A percentile compares a stretch with the other conserved stretches of the same genome.
Conservation (phyloP, 2,888 invertebrate genomes). For the Polydrusus pterygomalis region DNA sequence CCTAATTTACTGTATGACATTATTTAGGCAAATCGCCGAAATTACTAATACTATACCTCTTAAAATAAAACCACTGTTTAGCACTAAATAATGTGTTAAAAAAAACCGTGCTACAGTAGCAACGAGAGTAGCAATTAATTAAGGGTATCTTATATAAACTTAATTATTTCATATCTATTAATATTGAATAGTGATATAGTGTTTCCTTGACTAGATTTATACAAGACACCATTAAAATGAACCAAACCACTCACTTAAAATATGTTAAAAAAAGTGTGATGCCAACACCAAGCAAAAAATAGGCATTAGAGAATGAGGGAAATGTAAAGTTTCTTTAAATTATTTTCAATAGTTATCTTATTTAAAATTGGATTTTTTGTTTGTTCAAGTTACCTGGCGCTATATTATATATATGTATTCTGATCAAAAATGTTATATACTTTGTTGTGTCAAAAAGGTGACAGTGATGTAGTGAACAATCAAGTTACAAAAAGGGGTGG, state of each 20-base stretch:
- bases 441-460: too few relatives aligned
- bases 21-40: too few relatives aligned
- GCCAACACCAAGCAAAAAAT: conserved; percentile 32
- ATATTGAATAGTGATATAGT: neutral
- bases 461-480: too few relatives aligned
- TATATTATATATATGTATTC: too few relatives aligned
- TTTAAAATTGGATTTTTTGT: too few relatives aligned
- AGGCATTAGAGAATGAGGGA: neutral
- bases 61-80: neutral
- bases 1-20: too few relatives aligned
- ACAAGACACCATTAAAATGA: neutral
- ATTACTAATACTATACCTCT: neutral
- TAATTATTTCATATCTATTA: neutral
- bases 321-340: neutral
- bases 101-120: conserved; percentile 6
- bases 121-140: too few relatives aligned
- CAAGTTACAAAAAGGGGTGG: too few relatives aligned
- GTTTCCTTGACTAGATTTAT: neutral
- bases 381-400: too few relatives aligned
- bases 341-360: too few relatives aligned
- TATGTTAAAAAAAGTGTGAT: conserved; percentile 18
- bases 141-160: neutral
- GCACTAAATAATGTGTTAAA: conserved; percentile 1
- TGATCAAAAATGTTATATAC: too few relatives aligned
- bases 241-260: conserved; percentile 23